Base-by-base conservation (phyloP, 2,113 vertebrate genomes). In the Actinemys pallida region DNA sequence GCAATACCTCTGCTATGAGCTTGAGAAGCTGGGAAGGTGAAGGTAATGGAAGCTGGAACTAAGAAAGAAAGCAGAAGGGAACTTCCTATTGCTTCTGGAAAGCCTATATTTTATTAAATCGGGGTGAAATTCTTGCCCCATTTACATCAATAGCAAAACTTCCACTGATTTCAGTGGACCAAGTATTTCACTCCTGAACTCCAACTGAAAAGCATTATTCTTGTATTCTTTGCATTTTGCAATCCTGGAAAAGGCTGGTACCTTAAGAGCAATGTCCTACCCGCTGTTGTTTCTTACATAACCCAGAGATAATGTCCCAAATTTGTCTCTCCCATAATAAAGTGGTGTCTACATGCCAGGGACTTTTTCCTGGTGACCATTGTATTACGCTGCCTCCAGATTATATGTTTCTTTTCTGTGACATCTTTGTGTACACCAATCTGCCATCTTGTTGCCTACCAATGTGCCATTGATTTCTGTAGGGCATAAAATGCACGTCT, bases 381-480 rank as follows among this genome's bases (percentile, higher is more conserved):
- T 2, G 6, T 45, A 39, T 82, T 86, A n/a, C 3, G 5, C 7
- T 52, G 50, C 8, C 1, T 1, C 3, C 12, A 11, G 78, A n/a
- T 5, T 69, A 24, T 16, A 52, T 25, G 5, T 50, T 72, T 79
- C 56, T 86, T 82, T 72, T 42, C 50, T 69, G 9, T 86, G n/a
- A 65, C 7, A 3, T 12, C 19, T 49, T 1, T 16, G 11, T n/a
- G 16, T 82, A 65, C 35, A n/a, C 12, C 35, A 50, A 0, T 69
- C 14, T 22, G 12, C 53, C 76, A 79, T 11, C 1, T 45, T 42
- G 35, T 13, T 31, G 39, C 78, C 54, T 56, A 78, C 65, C 54
- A 1, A 42, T 86, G n/a, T 80, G 69, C 42, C 57, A 0, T 52
- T 19, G 52, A 80, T 59, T 92, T 79, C 56, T 78, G 27, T 31